Evolutionary conservation across 1,140 invertebrate genomes (phyloP).

Genomic region (Macrosteles quadrilineatus): DNA sequence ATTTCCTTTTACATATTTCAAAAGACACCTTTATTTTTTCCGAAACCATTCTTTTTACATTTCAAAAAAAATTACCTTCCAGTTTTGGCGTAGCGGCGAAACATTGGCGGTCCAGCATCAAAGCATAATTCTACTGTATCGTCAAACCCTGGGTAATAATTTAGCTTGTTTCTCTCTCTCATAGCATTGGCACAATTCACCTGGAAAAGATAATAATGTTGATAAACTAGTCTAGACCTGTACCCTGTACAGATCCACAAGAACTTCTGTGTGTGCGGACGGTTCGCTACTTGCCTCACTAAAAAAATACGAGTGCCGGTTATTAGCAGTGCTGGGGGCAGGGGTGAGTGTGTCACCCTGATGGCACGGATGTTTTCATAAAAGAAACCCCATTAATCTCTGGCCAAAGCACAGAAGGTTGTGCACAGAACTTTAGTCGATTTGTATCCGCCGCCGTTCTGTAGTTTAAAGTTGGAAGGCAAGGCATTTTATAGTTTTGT

Average conservation of each 20-base stretch:
- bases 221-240: neutral
- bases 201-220: conserved; percentile 25
- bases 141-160: conserved; percentile 29
- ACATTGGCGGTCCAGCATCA: conserved; percentile 31
- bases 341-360: too few species aligned
- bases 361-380: too few species aligned
- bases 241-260: neutral
- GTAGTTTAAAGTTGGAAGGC: too few species aligned
- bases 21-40: too few species aligned
- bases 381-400: too few species aligned
- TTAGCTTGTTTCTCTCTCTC: conserved; percentile 28
- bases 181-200: conserved; percentile 31
- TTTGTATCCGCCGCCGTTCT: too few species aligned
- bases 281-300: neutral
- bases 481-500: too few species aligned
- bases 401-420: too few species aligned
- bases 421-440: too few species aligned
- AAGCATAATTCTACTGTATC: conserved; percentile 37
- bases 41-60: too few species aligned
- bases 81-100: conserved; percentile 23
- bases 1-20: too few species aligned
- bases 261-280: too few species aligned
- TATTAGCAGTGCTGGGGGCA: neutral
- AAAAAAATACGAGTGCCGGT: neutral
- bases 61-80: conserved; percentile 31